Base-by-base conservation (phyloP, 2,888 invertebrate species). In the Himalopsyche japonica region DNA sequence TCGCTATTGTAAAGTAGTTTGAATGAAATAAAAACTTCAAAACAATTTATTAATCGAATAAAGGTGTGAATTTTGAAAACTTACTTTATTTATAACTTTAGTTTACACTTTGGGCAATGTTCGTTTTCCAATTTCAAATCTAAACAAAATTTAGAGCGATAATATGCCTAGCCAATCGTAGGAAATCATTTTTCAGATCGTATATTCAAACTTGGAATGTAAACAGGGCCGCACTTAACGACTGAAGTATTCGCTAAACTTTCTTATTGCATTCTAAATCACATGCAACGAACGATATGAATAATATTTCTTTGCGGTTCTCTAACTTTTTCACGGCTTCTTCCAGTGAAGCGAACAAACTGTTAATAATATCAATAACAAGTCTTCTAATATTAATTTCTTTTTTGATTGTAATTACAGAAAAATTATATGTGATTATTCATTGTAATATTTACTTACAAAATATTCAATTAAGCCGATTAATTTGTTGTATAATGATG, bases 201-300 rank as follows among this genome's bases (percentile, higher is more conserved):
- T 57, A 57, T 57, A 57, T 57, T 57, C 57, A 57, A 57, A 57
- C 57, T 57, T 57, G 57, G 57, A 57, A 57, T 57, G 57, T 57
- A 57, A 57, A 57, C 57, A 47, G 80, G 32, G 30, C 32, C 49
- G 80, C 76, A 76, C 34, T 76, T 76, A 76, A 76, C 34, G 34
- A 30, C 76, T 76, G n/a, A 43, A 79, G 79, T 79, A 37, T 24
- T 43, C n/a, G 78, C 79, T n/a, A 82, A 82, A 82, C 78, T 82
- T 82, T 82, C 82, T 82, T 82, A 82, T 82, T 82, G 79, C 82
- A 79, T 82, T 79, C 82, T 82, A 82, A 82, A 82, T 82, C 82
- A 82, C 78, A 82, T 82, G 78, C 82, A 82, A 37, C 82, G 77
- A 79, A 37, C 79, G 49, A 82, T 82, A 82, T 82, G 82, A 82